Percentiles rank a stretch among this genome's conserved stretches.
Conservation (phyloP, 2,888 invertebrate genomes). For the Euclidia mi region DNA sequence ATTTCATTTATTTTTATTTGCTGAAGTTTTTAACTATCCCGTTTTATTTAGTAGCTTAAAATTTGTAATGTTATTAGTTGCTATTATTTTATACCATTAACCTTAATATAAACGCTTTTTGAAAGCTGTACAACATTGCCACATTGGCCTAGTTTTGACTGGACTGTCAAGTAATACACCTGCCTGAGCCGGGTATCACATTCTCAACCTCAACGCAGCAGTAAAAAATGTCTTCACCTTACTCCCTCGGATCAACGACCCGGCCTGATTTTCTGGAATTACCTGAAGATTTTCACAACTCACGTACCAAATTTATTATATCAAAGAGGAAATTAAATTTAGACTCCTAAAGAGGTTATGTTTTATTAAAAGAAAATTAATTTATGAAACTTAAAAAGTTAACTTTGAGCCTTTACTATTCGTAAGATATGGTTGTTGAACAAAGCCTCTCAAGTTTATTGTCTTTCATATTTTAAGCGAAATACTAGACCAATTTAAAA, state of each 20-base stretch:
- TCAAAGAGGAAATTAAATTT: constrained; percentile 39
- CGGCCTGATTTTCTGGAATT: neutral
- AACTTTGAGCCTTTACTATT: constrained; percentile 26
- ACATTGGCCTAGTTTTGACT: too few species aligned
- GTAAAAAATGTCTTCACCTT: too few species aligned
- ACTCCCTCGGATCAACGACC: too few species aligned
- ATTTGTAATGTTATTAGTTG: too few species aligned
- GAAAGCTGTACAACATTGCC: too few species aligned
- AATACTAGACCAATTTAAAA: neutral
- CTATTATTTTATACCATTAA: too few species aligned
- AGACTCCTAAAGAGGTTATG: constrained; percentile 16
- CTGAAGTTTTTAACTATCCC: too few species aligned
- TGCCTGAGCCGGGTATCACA: too few species aligned
- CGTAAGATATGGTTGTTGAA: constrained; percentile 17
- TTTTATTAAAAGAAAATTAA: constrained; percentile 39
- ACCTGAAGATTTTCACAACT: neutral
- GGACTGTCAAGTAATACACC: too few species aligned
- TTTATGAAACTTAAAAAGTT: constrained; percentile 34
- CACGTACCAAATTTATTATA: constrained; percentile 5
- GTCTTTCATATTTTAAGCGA: constrained; percentile 8
- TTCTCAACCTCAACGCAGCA: neutral
- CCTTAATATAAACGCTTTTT: too few species aligned
- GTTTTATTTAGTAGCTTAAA: too few species aligned
- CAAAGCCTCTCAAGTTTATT: constrained; percentile 15
- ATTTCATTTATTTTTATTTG: too few species aligned